Base-by-base conservation (phyloP, 2,797 vertebrate species). In the Astyanax mexicanus region DNA sequence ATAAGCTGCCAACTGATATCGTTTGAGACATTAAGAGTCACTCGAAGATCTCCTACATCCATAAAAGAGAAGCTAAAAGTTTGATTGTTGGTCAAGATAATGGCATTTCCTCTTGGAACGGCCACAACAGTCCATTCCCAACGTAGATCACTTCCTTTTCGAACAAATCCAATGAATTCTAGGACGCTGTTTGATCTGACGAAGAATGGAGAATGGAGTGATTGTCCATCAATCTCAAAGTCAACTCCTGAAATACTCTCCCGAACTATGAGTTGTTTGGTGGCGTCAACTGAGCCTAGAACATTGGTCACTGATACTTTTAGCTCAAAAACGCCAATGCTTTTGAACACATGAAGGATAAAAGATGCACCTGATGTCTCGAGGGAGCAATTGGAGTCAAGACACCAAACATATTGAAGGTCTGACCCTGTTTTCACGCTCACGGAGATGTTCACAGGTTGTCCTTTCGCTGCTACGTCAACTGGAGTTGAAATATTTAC, bases 11-110 rank as follows among this genome's bases (percentile, higher is more conserved):
- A 94, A 49, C 86, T 94, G 29, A 95, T 80, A 1, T 47, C 54
- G 81, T 95, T 95, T 52, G 93, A 95, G 37, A 89, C 89, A 37
- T 92, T 93, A 68, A 95, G 79, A 72, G 75, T 82, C 25, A 94
- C 78, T 6, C 49, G 44, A 74, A 92, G 91, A n/a, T 88, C 71
- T 13, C 86, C 90, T 51, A 76, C 83, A 55, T 78, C 55, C 10
- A 32, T 21, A 77, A 94, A 92, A 12, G 74, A 83, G 70, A 86
- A 83, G 19, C 8, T 79, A 58, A 92, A 64, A 0, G 83, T 86
- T 55, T 84, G 86, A 27, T 75, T 81, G 15, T 32, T 76, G 6
- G 77, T 77, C 51, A 77, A 75, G 0, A 80, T 77, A 57, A 66
- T 1, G 9, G 38, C 17, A 21, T 12, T 66, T 57, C 64, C 35